Percentiles rank a stretch among this genome's conserved stretches.
Evolutionary conservation across 2,797 vertebrate genomes (phyloP).

Genomic region (Alosa sapidissima): DNA sequence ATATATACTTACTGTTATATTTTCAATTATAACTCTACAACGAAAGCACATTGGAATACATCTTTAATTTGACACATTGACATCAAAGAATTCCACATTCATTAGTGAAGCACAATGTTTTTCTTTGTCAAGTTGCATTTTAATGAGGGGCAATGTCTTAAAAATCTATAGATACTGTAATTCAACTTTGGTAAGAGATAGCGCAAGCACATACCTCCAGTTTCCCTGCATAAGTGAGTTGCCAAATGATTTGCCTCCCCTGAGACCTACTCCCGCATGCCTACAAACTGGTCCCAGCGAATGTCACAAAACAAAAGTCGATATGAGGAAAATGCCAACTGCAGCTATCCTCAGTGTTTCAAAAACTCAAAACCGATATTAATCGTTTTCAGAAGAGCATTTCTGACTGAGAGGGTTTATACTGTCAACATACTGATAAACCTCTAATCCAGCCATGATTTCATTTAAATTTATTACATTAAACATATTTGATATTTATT

Average conservation of each 20-base stretch:
- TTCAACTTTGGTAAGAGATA: background rate
- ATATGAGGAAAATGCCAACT: background rate
- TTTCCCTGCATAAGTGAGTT: background rate
- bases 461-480: background rate
- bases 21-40: background rate
- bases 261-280: background rate
- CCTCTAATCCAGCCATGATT: background rate
- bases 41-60: background rate
- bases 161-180: background rate
- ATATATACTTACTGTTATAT: background rate
- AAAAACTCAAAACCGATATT: background rate
- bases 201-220: background rate
- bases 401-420: background rate
- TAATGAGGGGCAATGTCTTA: background rate
- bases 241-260: background rate
- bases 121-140: background rate
- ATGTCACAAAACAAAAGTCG: background rate
- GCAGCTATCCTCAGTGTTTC: background rate
- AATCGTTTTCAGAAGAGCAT: background rate
- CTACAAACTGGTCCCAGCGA: background rate
- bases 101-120: slow-evolving; percentile 1
- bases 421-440: background rate
- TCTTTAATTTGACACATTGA: background rate
- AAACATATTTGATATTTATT: background rate
- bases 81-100: background rate